Base-by-base conservation (phyloP, 2,888 invertebrate genomes). In the Luffia ferchaultella region DNA sequence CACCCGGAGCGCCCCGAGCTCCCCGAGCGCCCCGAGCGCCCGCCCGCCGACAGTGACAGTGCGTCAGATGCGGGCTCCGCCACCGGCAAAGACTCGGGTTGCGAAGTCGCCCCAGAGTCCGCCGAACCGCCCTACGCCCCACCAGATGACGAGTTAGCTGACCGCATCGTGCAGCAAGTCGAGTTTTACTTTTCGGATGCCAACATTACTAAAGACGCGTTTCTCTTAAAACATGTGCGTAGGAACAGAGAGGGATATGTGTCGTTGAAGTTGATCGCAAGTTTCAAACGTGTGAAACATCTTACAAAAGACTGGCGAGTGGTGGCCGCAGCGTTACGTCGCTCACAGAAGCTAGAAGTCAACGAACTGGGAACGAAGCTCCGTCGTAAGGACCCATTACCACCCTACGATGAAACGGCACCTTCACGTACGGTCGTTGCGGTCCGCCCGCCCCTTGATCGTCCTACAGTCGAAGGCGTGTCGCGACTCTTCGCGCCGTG, bases 171-270 rank as follows among this genome's bases (percentile, higher is more conserved):
- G 48, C 87, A 91, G 46, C 95, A 95, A 69, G 97, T 97, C 18
- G 97, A 98, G 77, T 96, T 93, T 69, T 97, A 97, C 76, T 97
- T 98, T 77, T 95, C 96, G 54, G 96, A 98, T 67, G 95, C 93
- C 48, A 96, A 96, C 71, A 95, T 98, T 59, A 89, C 95, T 2
- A 97, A 97, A 70, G 97, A 98, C 69, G 96, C 97, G 15, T 98
- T 98, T 75, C 85, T 98, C 45, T 77, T 97, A 55, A 98, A 98
- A 70, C 97, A 97, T 70, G 96, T 97, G 18, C 90, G 95, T 51
- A 87, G 97, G 50, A 97, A 97, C 74, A 97, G 96, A 75, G 96
- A 96, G 75, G 97, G 97, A 17, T 97, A 92, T 76, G 97, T 98
- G 16, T 96, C 95, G 50, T 84, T 98, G 49, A 98, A 97, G 73